Evolutionary conservation across 1,140 invertebrate genomes (phyloP), one percentile per base, ranked within the genome.

Genomic region (Mamestra configurata): DNA sequence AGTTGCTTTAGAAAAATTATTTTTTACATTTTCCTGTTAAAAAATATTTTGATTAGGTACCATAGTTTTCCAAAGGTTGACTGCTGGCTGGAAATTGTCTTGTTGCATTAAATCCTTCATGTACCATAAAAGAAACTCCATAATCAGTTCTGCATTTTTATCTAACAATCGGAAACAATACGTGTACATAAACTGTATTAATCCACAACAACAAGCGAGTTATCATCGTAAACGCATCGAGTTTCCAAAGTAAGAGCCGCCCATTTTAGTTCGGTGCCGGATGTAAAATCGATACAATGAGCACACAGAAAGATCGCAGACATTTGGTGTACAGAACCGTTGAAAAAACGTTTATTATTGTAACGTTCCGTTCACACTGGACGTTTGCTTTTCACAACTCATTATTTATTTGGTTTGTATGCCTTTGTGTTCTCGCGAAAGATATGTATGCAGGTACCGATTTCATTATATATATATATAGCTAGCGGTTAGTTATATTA

Each of bases 221-320:
- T 80, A 73, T 66, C 35, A 78, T 75, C 59, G 49, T 35, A 24
- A 51, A 35, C n/a, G 49, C 22, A 31, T 77, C 75, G 79, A 79
- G 31, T 64, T 37, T 24, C 76, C 61, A 53, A 61, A 75, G 82
- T 82, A 70, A 49, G 57, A 66, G 80, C 51, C 46, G 82, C 88
- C 87, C 88, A 88, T 89, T 91, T 91, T 90, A 84, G 88, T 90
- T 88, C 86, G 84, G 82, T 79, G 84, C 81, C 87, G 86, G 89
- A 90, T 89, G 89, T 87, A 92, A 92, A 91, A 92, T 92, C 90
- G 86, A 92, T 92, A 92, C 89, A 89, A 91, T 89, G 89, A 86
- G 85, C 88, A 88, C 90, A 90, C 71, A 73, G 83, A 84, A 84
- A 83, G 86, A 85, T 87, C 83, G 87, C 84, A 86, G 87, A 85